These are phyloP conservation scores for Pseudonaja textilis DNA, from an alignment of 2,113 vertebrate species.

Conservation along the genomic window DNA sequence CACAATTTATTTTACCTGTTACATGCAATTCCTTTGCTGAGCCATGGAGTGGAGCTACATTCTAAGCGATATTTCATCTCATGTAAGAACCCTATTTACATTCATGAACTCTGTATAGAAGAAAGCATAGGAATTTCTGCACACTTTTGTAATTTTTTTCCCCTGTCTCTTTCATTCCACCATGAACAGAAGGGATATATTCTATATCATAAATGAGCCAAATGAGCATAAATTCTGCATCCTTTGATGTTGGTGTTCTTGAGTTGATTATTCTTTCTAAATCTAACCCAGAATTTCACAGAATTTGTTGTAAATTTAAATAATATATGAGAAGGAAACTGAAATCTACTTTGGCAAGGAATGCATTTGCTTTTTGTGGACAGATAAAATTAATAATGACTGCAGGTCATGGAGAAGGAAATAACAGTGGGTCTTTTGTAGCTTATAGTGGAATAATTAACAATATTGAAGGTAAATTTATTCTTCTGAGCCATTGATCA, in stretches of 20 bases:
- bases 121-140: background rate
- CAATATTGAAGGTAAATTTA: background rate
- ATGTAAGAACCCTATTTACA: background rate
- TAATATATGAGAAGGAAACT: background rate
- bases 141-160: background rate
- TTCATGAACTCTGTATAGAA: background rate
- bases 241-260: background rate
- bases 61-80: background rate
- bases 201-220: background rate
- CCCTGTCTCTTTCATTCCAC: background rate
- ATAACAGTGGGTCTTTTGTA: background rate
- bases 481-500: background rate
- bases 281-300: background rate
- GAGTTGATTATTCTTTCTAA: background rate
- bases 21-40: slow-evolving; percentile 27
- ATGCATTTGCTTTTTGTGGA: background rate
- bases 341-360: background rate
- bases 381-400: background rate
- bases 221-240: background rate
- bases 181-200: background rate
- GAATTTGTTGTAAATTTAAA: background rate
- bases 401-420: background rate
- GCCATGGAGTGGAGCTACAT: slow-evolving; percentile 65
- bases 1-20: slow-evolving; percentile 1
- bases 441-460: background rate